phyloP scores from a whole-genome alignment of 2,797 vertebrate species.

The Myripristis murdjan region DNA sequence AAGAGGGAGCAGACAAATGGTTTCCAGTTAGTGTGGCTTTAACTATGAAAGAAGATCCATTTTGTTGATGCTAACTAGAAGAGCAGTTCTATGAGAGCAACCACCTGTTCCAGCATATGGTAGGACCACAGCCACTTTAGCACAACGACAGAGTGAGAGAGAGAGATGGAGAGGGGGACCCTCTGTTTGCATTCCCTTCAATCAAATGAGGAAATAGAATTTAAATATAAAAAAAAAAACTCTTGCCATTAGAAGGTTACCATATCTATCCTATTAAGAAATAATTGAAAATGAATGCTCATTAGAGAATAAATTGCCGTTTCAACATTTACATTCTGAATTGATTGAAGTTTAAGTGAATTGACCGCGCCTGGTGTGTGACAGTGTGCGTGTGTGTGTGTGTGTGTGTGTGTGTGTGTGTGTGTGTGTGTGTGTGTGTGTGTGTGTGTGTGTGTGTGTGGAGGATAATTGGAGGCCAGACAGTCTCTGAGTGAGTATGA shows the following conservation, averaged over 20 bases:
- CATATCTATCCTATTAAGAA: not conserved
- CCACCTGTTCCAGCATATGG: conserved; percentile 70
- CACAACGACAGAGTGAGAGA: not conserved
- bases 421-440: not conserved
- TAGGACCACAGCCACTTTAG: not conserved
- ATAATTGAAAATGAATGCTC: not conserved
- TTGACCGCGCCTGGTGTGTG: not conserved
- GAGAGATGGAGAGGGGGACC: no score
- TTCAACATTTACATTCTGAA: conserved; percentile 10
- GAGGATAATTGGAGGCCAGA: conserved; percentile 21
- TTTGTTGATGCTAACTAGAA: conserved; percentile 42
- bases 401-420: no score
- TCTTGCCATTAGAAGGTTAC: no score
- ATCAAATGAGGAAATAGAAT: no score
- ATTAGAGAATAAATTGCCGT: conserved; percentile 6
- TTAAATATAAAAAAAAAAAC: no score
- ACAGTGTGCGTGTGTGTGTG: not conserved
- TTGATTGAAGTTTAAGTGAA: conserved; percentile 23
- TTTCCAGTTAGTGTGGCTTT: conserved; percentile 22
- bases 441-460: conserved; percentile 3
- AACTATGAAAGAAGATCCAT: conserved; percentile 12
- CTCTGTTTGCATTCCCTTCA: no score
- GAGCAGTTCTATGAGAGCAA: conserved; percentile 31
- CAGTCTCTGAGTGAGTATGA: conserved; percentile 12
- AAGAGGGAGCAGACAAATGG: not conserved